Evolutionary conservation across 2,888 invertebrate species (phyloP).

Genomic region (Chloromyia formosa): DNA sequence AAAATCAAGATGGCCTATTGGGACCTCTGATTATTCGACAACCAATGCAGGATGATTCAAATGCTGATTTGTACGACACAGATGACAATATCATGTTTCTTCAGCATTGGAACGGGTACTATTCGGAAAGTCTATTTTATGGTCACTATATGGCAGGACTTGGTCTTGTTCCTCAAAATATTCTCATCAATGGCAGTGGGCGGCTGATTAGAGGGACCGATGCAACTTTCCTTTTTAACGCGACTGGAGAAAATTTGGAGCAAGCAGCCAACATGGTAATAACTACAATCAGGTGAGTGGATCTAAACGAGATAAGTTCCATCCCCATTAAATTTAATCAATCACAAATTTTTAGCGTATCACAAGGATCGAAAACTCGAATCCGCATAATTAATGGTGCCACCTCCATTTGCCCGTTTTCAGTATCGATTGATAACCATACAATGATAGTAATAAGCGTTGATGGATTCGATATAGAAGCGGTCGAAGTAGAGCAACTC

Average conservation of each 20-base stretch:
- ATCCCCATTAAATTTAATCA: too few relatives aligned
- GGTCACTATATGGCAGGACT: not conserved
- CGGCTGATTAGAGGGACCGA: not conserved
- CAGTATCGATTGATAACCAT: slow-evolving; percentile 79
- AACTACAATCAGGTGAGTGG: too few relatives aligned
- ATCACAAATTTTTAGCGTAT: too few relatives aligned
- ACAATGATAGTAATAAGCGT: slow-evolving; percentile 75
- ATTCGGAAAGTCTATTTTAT: slow-evolving; percentile 62
- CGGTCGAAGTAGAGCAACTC: slow-evolving; percentile 69
- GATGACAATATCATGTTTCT: slow-evolving; percentile 78
- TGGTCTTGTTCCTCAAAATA: not conserved
- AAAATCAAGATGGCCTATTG: slow-evolving; percentile 80
- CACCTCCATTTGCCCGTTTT: slow-evolving; percentile 82
- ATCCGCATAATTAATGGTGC: slow-evolving; percentile 77
- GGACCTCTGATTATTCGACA: slow-evolving; percentile 76
- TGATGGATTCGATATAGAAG: slow-evolving; percentile 77
- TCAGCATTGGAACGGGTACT: slow-evolving; percentile 78
- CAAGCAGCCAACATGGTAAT: too few relatives aligned
- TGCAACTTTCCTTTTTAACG: too few relatives aligned
- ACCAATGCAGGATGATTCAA: slow-evolving; percentile 70
- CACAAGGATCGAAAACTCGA: slow-evolving; percentile 67
- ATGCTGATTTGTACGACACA: slow-evolving; percentile 74
- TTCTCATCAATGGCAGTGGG: slow-evolving; percentile 23
- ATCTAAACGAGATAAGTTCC: too few relatives aligned
- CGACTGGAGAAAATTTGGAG: too few relatives aligned